Percentiles rank a stretch among this genome's conserved stretches.
Conservation (phyloP, 2,888 invertebrate species). For the Epinotia brunnichana region DNA sequence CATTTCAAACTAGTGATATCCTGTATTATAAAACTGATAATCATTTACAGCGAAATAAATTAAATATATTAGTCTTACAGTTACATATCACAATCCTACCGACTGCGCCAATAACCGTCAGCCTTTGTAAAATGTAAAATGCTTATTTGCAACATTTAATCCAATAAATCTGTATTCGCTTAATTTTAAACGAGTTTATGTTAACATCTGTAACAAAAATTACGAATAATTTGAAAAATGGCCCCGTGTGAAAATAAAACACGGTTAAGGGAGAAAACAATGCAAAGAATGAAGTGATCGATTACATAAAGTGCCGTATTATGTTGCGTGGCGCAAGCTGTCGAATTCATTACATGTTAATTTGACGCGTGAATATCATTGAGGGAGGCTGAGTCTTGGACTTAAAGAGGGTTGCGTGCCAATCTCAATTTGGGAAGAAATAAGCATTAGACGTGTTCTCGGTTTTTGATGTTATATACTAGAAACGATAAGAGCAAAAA, state of each 20-base stretch:
- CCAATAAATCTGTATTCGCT: no score
- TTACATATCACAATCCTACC: no score
- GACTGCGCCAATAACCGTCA: no score
- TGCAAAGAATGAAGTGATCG: slow-evolving; percentile 5
- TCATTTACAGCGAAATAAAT: no score
- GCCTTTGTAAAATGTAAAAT: no score
- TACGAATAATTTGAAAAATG: neutral
- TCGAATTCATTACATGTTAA: slow-evolving; percentile 30
- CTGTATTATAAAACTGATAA: no score
- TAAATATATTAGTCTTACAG: no score
- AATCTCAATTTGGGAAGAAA: neutral
- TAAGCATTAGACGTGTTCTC: neutral
- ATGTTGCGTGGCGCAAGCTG: slow-evolving; percentile 13
- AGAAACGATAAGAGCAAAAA: neutral
- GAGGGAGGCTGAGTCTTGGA: neutral
- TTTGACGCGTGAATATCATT: slow-evolving; percentile 30
- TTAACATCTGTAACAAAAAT: neutral
- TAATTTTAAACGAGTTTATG: no score
- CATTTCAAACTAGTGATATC: no score
- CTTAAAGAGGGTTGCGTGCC: neutral
- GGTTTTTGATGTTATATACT: neutral
- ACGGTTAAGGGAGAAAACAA: slow-evolving; percentile 3
- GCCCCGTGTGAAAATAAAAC: neutral
- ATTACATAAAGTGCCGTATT: slow-evolving; percentile 30
- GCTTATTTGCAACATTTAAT: no score